Conservation (phyloP, 2,888 invertebrate genomes). For the Orthosia gothica region DNA sequence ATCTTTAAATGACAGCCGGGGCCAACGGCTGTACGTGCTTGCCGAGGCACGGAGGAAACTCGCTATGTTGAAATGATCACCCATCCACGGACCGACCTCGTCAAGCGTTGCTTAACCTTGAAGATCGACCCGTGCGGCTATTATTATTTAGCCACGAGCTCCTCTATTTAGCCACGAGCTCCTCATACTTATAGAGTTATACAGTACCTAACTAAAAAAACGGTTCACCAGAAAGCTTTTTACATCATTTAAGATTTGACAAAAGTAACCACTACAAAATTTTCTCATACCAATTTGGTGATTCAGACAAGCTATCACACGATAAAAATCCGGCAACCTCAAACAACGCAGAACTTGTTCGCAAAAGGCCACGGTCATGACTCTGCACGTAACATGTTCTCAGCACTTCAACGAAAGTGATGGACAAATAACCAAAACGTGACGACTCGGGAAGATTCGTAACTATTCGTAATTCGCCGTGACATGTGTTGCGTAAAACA, state of each 20-base stretch:
- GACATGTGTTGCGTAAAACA: slow-evolving; percentile 61
- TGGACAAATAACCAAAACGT: slow-evolving; percentile 69
- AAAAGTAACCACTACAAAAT: slow-evolving; percentile 6
- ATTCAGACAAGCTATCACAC: slow-evolving; percentile 22
- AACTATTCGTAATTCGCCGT: slow-evolving; percentile 37
- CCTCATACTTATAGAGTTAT: too few species aligned
- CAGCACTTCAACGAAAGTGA: slow-evolving; percentile 70
- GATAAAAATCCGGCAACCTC: slow-evolving; percentile 3
- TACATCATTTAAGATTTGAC: background rate
- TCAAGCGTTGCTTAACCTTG: too few species aligned
- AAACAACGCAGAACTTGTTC: slow-evolving; percentile 22
- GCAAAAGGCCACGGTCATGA: slow-evolving; percentile 75
- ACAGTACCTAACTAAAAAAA: too few species aligned
- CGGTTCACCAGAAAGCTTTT: background rate
- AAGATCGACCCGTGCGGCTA: too few species aligned
- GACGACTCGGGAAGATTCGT: slow-evolving; percentile 57
- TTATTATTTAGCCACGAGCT: too few species aligned
- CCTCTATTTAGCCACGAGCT: too few species aligned
- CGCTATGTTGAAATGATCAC: too few species aligned
- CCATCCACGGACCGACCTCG: too few species aligned
- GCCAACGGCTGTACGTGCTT: too few species aligned
- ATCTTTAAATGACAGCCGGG: too few species aligned
- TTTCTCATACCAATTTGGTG: slow-evolving; percentile 24
- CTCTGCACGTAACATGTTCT: slow-evolving; percentile 69
- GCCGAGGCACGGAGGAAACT: too few species aligned